A percentile compares a stretch with the other conserved stretches of the same genome.
phyloP scores from a whole-genome alignment of 2,113 vertebrate species.

The Bagarius yarrelli region DNA sequence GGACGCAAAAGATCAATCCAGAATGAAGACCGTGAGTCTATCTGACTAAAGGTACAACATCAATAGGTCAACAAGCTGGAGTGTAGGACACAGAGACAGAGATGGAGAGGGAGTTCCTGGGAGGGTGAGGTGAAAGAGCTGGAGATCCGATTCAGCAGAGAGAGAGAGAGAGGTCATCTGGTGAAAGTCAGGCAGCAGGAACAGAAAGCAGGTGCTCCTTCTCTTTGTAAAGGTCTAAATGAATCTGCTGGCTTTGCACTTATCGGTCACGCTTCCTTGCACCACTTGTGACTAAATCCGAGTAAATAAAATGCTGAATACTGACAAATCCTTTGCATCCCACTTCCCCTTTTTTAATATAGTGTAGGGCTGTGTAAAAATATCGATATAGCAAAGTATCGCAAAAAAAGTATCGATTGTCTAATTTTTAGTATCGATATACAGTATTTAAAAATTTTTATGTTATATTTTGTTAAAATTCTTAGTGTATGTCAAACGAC shows the following conservation, averaged over 20 bases:
- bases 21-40: conserved; percentile 45
- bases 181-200: conserved; percentile 35
- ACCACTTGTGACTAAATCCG: neutral
- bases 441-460: no score
- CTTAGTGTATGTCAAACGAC: no score
- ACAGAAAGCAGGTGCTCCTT: conserved; percentile 6
- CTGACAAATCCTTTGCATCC: neutral
- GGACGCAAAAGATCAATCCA: conserved; percentile 40
- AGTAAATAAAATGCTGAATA: neutral
- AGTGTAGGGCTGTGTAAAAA: no score
- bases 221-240: conserved; percentile 38
- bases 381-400: no score
- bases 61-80: conserved; percentile 47
- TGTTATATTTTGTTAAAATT: no score
- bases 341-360: neutral
- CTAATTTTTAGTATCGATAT: no score
- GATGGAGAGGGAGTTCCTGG: conserved; percentile 8
- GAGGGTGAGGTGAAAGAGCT: conserved; percentile 8
- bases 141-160: conserved; percentile 45
- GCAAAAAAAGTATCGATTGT: no score
- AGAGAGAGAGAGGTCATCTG: conserved; percentile 40
- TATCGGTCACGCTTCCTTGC: conserved; percentile 9
- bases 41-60: conserved; percentile 34
- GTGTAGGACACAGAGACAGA: conserved; percentile 13
- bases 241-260: conserved; percentile 34